phyloP scores from a whole-genome alignment of 2,888 invertebrate genomes.

The Diplolepis rosae region DNA sequence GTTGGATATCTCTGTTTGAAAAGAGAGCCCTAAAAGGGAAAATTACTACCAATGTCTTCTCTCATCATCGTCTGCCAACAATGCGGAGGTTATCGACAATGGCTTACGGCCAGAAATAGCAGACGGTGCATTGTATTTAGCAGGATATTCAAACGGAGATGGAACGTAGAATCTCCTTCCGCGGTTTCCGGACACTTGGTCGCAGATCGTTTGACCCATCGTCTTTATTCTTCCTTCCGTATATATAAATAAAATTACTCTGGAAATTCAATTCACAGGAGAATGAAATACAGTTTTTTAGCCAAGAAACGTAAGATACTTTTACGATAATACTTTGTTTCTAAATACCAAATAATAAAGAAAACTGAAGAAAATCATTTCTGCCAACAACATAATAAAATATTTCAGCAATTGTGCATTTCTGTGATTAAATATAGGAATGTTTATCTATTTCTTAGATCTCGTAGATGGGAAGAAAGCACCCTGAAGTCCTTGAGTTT shows the following conservation, averaged over 20 bases:
- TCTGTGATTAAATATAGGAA: no score
- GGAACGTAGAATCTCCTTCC: slow-evolving; percentile 35
- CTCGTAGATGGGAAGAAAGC: background rate
- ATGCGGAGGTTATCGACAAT: slow-evolving; percentile 67
- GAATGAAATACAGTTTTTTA: no score
- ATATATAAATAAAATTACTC: no score
- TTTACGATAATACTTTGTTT: no score
- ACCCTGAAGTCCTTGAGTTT: background rate
- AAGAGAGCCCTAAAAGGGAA: slow-evolving; percentile 9
- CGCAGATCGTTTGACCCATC: slow-evolving; percentile 30
- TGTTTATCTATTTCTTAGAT: background rate
- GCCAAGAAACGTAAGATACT: no score
- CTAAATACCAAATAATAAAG: no score
- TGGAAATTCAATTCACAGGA: no score
- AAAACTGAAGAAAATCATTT: no score
- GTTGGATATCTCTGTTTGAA: background rate
- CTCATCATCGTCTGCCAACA: slow-evolving; percentile 53
- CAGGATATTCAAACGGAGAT: slow-evolving; percentile 56
- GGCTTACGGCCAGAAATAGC: slow-evolving; percentile 65
- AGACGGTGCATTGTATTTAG: slow-evolving; percentile 66
- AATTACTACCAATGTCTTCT: background rate
- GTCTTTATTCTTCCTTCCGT: slow-evolving; percentile 8
- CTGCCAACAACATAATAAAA: no score
- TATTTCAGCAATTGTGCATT: no score
- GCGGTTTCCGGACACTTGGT: slow-evolving; percentile 30